These are phyloP conservation scores for Apis laboriosa DNA, from an alignment of 1,140 invertebrate genomes.

Conservation along the genomic window DNA sequence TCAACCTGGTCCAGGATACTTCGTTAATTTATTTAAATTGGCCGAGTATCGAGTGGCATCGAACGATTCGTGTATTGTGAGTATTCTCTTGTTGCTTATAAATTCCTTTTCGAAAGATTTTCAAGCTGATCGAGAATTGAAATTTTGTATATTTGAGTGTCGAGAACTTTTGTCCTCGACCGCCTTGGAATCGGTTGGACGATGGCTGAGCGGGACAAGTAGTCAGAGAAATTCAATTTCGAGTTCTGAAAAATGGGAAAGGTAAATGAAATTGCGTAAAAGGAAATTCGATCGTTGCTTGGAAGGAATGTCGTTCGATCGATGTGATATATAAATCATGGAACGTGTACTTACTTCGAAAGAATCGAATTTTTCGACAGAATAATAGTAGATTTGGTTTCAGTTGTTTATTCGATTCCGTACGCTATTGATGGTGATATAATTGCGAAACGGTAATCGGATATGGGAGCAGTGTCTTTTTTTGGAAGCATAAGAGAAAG, in stretches of 20 bases:
- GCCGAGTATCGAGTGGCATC: conserved; percentile 66
- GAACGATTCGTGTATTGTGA: conserved; percentile 72
- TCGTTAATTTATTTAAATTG: conserved; percentile 79
- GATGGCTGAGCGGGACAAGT: too few relatives aligned
- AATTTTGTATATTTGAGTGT: not conserved
- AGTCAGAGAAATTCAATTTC: too few relatives aligned
- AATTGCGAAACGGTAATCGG: not conserved
- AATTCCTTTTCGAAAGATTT: conserved; percentile 63
- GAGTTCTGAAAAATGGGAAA: too few relatives aligned
- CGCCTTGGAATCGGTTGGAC: not conserved
- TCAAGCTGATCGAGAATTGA: conserved; percentile 14
- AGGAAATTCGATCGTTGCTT: too few relatives aligned
- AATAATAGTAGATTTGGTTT: too few relatives aligned
- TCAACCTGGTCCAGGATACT: conserved; percentile 46
- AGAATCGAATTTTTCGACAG: too few relatives aligned
- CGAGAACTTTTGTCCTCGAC: not conserved
- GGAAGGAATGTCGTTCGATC: too few relatives aligned
- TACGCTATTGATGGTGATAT: not conserved
- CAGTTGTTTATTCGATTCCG: too few relatives aligned
- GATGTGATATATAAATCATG: too few relatives aligned
- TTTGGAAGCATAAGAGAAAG: not conserved
- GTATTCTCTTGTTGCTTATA: conserved; percentile 74
- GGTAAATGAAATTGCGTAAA: too few relatives aligned
- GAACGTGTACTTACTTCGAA: too few relatives aligned
- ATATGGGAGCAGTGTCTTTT: not conserved